These are phyloP conservation scores for Athetis lepigone DNA, from an alignment of 2,888 invertebrate species.

Conservation along the genomic window DNA sequence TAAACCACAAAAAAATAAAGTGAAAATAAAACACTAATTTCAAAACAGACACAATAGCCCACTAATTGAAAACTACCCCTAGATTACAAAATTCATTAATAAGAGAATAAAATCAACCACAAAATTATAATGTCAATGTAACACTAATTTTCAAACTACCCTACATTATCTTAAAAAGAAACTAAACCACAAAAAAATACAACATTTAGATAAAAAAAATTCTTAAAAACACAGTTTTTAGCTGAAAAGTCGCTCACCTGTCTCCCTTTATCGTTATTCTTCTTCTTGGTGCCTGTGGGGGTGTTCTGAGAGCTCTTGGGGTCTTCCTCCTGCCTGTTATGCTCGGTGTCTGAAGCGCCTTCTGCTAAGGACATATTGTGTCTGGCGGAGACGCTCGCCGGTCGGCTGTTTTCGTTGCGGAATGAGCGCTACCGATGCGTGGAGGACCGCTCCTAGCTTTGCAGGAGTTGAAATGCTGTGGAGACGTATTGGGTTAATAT, in stretches of 20 bases:
- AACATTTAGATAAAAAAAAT: no score
- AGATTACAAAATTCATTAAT: no score
- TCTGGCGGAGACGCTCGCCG: conserved; percentile 76
- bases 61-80: no score
- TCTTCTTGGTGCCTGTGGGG: conserved; percentile 63
- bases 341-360: conserved; percentile 85
- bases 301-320: conserved; percentile 53
- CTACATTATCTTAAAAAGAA: no score
- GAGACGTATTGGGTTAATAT: conserved; percentile 64
- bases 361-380: conserved; percentile 88
- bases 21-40: no score
- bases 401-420: conserved; percentile 77
- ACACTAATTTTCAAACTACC: no score
- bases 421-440: conserved; percentile 80
- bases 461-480: conserved; percentile 45
- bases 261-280: conserved; percentile 66
- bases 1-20: no score
- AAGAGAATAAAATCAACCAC: no score
- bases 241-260: conserved; percentile 67
- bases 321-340: conserved; percentile 66
- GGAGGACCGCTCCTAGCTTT: conserved; percentile 76
- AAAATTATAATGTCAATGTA: no score
- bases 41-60: no score
- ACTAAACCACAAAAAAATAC: no score
- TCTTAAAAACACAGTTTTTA: no score